Evolutionary conservation across 2,113 vertebrate species (phyloP).

Genomic region (Promerops cafer): DNA sequence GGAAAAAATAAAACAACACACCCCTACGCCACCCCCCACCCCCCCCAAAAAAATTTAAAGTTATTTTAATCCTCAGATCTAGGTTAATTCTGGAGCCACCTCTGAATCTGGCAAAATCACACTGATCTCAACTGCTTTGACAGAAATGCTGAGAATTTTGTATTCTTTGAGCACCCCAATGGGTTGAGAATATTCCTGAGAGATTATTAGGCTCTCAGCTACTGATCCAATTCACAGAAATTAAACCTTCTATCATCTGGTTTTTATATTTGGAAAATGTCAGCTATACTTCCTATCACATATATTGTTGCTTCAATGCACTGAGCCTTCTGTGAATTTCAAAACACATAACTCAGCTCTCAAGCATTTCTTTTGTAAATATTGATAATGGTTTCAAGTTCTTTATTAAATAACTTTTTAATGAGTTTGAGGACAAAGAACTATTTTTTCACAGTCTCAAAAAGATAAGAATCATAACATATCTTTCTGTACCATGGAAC

Average conservation of each 20-base stretch:
- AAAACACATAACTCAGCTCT: constrained; percentile 69
- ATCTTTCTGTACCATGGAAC: constrained; percentile 63
- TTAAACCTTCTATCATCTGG: constrained; percentile 73
- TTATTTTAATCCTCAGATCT: neutral
- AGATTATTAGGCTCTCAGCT: constrained; percentile 48
- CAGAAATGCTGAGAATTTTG: constrained; percentile 9
- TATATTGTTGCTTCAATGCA: constrained; percentile 59
- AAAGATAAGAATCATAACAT: constrained; percentile 72
- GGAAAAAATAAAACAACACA: neutral
- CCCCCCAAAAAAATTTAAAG: neutral
- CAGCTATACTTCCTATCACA: constrained; percentile 66
- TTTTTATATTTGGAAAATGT: constrained; percentile 72
- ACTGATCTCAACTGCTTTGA: constrained; percentile 11
- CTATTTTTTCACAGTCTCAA: constrained; percentile 68
- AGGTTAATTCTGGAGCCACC: neutral
- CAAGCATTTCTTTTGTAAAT: constrained; percentile 73
- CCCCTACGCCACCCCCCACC: no score
- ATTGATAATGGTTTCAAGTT: constrained; percentile 76
- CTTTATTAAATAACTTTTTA: constrained; percentile 77
- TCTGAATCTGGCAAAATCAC: neutral
- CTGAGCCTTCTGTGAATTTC: constrained; percentile 67
- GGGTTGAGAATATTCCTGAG: constrained; percentile 34
- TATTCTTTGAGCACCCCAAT: neutral
- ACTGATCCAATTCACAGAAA: constrained; percentile 61
- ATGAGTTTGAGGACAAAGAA: constrained; percentile 69